Conservation (phyloP, 2,888 invertebrate genomes). For the Dichetophora obliterata region DNA sequence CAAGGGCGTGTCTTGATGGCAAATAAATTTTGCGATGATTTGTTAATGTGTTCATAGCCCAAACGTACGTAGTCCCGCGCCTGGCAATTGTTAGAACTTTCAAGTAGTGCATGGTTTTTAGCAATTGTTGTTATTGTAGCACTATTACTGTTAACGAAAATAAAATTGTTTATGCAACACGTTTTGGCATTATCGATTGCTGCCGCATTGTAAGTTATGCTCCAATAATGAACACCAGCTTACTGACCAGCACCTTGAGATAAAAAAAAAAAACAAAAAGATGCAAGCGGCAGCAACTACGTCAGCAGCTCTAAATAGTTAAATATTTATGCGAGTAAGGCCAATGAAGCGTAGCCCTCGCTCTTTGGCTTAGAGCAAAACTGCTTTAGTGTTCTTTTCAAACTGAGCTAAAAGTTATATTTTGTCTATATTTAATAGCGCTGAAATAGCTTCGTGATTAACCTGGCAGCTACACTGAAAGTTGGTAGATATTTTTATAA, state of each 20-base stretch:
- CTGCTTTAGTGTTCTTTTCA: background rate
- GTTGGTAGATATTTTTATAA: background rate
- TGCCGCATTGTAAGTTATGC: constrained; percentile 45
- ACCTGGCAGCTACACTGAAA: background rate
- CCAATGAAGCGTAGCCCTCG: background rate
- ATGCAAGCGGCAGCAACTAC: background rate
- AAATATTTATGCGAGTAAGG: too few species aligned
- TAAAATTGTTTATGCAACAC: constrained; percentile 49
- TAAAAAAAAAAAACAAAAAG: too few species aligned
- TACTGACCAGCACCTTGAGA: background rate
- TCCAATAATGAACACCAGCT: constrained; percentile 40
- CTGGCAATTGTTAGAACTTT: background rate
- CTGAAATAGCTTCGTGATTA: background rate
- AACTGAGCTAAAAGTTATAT: background rate
- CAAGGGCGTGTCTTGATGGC: constrained; percentile 41
- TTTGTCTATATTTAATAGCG: background rate
- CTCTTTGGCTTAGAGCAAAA: background rate
- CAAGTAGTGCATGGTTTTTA: background rate
- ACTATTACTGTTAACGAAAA: constrained; percentile 32
- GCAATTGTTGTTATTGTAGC: constrained; percentile 30
- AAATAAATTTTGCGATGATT: constrained; percentile 48
- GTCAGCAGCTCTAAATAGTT: background rate
- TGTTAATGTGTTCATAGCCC: constrained; percentile 44
- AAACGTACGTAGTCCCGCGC: background rate
- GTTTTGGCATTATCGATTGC: constrained; percentile 48